Conservation (phyloP, 2,797 vertebrate genomes). For the Acanthopagrus latus region DNA sequence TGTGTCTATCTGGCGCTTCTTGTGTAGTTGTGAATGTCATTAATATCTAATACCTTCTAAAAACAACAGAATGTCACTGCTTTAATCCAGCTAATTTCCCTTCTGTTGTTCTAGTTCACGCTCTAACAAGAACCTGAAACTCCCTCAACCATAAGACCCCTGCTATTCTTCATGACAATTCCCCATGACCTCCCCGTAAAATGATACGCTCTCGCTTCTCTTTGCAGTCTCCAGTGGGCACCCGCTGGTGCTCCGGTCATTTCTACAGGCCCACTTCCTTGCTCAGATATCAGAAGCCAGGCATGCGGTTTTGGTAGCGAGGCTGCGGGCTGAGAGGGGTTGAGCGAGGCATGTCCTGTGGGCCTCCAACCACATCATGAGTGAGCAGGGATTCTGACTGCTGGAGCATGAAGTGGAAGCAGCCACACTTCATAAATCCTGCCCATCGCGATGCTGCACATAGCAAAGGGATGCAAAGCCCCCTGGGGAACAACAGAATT, state of each 20-base stretch:
- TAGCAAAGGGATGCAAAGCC: constrained; percentile 57
- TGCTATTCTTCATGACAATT: constrained; percentile 51
- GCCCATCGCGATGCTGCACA: constrained; percentile 54
- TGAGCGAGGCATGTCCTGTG: constrained; percentile 60
- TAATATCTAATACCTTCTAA: constrained; percentile 17
- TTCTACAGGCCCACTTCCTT: constrained; percentile 38
- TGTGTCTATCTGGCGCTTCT: constrained; percentile 1
- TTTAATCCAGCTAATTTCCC: not conserved
- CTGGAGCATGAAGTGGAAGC: constrained; percentile 75
- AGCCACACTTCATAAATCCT: constrained; percentile 78
- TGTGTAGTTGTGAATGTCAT: not conserved
- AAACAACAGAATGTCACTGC: constrained; percentile 22
- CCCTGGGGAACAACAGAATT: constrained; percentile 49
- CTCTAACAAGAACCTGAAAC: constrained; percentile 42
- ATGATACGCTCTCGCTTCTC: constrained; percentile 52
- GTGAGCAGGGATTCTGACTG: constrained; percentile 66
- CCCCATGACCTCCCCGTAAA: constrained; percentile 43
- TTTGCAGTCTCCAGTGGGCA: constrained; percentile 36
- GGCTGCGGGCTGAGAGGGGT: constrained; percentile 32
- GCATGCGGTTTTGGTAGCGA: constrained; percentile 31
- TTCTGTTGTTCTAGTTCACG: constrained; percentile 28
- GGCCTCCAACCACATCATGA: constrained; percentile 68
- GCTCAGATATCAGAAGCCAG: constrained; percentile 38
- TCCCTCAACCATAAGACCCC: constrained; percentile 47
- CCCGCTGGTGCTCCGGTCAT: constrained; percentile 40